Percentiles rank a stretch among this genome's conserved stretches.
Evolutionary conservation across 2,113 vertebrate species (phyloP).

Genomic region (Hypocryptadius cinnamomeus): DNA sequence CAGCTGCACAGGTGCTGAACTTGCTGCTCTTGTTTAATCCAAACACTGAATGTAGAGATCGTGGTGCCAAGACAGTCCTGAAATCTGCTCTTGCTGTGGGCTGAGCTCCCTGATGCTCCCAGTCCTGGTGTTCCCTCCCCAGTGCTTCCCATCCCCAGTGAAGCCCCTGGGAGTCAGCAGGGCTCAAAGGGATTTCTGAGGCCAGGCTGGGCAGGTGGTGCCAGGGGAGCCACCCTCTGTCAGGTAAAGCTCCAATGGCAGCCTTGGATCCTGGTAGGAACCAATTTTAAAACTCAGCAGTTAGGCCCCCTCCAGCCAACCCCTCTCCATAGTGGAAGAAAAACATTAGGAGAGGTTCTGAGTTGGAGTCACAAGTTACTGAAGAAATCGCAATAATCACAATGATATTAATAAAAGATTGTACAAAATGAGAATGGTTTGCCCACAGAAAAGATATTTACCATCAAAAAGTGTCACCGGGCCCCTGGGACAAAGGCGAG

Average conservation of each 20-base stretch:
- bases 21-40: neutral
- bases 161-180: neutral
- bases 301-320: neutral
- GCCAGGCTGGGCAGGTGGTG: neutral
- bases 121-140: neutral
- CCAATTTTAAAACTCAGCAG: neutral
- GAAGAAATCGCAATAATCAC: neutral
- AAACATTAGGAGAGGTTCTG: neutral
- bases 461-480: neutral
- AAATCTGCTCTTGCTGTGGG: neutral
- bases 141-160: neutral
- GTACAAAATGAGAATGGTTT: neutral
- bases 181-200: neutral
- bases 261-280: neutral
- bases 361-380: neutral
- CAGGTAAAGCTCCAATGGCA: neutral
- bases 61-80: neutral
- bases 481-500: neutral
- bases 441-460: neutral
- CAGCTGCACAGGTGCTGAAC: neutral
- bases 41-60: neutral
- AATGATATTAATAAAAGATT: neutral
- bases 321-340: neutral
- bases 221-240: neutral
- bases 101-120: neutral